Percentiles rank a stretch among this genome's conserved stretches.
These are phyloP conservation scores for Pantherophis vulpinus DNA, from an alignment of 2,797 vertebrate species.

Conservation along the genomic window DNA sequence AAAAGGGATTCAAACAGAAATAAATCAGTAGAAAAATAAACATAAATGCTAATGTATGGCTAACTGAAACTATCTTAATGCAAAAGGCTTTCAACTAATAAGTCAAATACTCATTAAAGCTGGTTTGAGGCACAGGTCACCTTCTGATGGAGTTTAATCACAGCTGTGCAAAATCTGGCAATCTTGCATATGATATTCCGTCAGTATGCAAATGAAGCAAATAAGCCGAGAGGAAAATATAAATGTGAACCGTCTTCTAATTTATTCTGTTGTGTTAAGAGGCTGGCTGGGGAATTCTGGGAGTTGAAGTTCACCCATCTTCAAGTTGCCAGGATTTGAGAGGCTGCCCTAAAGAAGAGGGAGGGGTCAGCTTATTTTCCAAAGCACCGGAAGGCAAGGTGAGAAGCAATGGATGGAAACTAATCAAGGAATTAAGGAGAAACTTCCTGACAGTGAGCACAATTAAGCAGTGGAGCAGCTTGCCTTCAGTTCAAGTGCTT, in stretches of 20 bases:
- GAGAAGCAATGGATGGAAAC: not conserved
- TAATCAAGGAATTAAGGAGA: not conserved
- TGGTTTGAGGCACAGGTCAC: not conserved
- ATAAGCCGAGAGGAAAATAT: not conserved
- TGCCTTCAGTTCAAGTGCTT: no score
- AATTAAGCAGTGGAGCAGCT: not conserved
- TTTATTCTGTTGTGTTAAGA: not conserved
- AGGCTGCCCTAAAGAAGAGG: not conserved
- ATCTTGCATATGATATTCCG: not conserved
- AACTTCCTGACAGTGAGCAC: not conserved
- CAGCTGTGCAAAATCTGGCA: not conserved
- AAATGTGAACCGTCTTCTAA: not conserved
- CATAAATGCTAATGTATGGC: not conserved
- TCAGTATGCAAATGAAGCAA: not conserved
- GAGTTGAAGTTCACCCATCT: not conserved
- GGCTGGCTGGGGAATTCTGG: not conserved
- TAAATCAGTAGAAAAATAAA: not conserved
- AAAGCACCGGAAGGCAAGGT: not conserved
- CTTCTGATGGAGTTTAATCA: not conserved
- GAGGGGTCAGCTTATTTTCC: not conserved
- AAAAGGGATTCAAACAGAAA: not conserved
- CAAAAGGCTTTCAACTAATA: not conserved
- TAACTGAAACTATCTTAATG: not conserved
- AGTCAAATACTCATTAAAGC: not conserved
- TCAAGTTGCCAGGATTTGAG: not conserved